A percentile compares a stretch with the other conserved stretches of the same genome.
Evolutionary conservation across 2,113 vertebrate species (phyloP).

Genomic region (Puma concolor): DNA sequence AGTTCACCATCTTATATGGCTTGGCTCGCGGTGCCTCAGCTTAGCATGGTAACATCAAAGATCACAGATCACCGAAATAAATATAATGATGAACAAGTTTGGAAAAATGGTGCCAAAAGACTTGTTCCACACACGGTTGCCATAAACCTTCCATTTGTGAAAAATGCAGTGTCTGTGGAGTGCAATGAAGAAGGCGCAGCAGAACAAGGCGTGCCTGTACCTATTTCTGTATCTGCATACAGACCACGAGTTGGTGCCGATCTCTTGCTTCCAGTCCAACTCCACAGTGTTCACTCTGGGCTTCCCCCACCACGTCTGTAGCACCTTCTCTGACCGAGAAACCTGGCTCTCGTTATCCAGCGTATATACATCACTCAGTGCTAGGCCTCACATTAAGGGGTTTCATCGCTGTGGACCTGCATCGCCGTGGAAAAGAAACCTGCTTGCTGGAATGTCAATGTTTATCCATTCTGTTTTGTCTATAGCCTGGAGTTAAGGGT

Average conservation of each 20-base stretch:
- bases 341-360: neutral
- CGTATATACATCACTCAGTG: neutral
- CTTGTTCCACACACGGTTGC: neutral
- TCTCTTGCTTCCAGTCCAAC: neutral
- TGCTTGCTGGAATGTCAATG: neutral
- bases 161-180: fast-evolving
- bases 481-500: neutral
- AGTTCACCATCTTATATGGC: neutral
- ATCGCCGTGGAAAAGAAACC: neutral
- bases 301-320: neutral
- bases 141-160: neutral
- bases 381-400: neutral
- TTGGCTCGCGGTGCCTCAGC: neutral
- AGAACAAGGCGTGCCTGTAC: neutral
- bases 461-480: neutral
- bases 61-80: neutral
- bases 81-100: neutral
- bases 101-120: neutral
- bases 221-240: neutral
- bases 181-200: neutral
- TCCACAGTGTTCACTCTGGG: neutral
- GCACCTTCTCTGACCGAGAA: neutral
- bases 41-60: neutral
- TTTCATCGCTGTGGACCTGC: neutral
- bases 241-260: neutral